phyloP scores from a whole-genome alignment of 2,113 vertebrate species.

The Melanostigma gelatinosum region DNA sequence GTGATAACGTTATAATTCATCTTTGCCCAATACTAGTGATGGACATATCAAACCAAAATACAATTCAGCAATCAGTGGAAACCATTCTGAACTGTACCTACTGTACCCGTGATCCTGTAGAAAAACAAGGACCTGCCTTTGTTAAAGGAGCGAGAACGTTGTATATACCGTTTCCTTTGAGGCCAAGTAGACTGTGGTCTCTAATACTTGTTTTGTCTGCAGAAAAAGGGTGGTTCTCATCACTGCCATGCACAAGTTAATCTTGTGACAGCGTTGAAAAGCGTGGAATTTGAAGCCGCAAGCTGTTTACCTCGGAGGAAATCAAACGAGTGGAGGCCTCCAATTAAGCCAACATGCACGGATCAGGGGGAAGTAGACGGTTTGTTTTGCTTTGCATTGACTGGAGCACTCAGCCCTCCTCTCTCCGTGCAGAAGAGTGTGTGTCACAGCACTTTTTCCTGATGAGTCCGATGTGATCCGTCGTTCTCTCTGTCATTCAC shows the following conservation, averaged over 20 bases:
- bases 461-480: constrained; percentile 70
- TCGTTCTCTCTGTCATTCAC: constrained; percentile 59
- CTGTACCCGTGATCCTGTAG: too few species aligned
- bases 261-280: constrained; percentile 39
- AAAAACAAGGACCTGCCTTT: too few species aligned
- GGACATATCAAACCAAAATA: too few species aligned
- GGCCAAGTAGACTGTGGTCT: not conserved
- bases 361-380: constrained; percentile 45
- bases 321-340: constrained; percentile 47
- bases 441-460: constrained; percentile 73
- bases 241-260: constrained; percentile 31
- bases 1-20: too few species aligned
- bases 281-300: constrained; percentile 28
- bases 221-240: constrained; percentile 22
- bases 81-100: too few species aligned
- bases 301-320: constrained; percentile 51
- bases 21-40: too few species aligned
- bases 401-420: constrained; percentile 30
- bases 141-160: not conserved
- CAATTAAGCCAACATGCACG: constrained; percentile 52
- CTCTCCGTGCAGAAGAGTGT: constrained; percentile 40
- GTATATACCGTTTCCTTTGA: not conserved
- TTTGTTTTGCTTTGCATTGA: constrained; percentile 55
- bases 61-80: too few species aligned
- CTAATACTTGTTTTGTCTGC: constrained; percentile 18